These are phyloP conservation scores for Batillaria attramentaria DNA, from an alignment of 1,140 invertebrate genomes.

Conservation along the genomic window DNA sequence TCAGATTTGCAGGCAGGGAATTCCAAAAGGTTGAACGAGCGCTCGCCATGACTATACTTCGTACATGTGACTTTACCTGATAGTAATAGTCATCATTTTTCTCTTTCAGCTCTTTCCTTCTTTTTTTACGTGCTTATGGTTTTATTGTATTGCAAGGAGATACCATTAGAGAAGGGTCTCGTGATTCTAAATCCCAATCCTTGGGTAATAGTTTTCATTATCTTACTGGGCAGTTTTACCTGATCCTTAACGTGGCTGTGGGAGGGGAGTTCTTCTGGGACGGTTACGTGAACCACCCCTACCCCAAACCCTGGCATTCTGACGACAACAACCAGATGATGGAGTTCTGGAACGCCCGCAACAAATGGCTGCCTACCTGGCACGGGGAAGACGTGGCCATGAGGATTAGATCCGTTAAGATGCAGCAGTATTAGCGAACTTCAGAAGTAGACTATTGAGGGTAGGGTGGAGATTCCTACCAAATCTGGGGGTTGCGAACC, in stretches of 20 bases:
- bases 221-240: conserved; percentile 32
- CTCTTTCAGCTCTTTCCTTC: no score
- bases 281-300: conserved; percentile 26
- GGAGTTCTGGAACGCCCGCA: conserved; percentile 39
- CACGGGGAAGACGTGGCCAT: conserved; percentile 44
- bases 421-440: no score
- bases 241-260: conserved; percentile 51
- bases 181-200: not conserved
- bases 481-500: no score
- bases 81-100: not conserved
- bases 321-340: conserved; percentile 24
- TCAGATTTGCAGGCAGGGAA: no score
- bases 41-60: not conserved
- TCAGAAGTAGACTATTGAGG: no score
- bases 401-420: conserved; percentile 42
- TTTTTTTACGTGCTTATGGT: no score
- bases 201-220: no score
- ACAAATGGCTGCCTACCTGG: conserved; percentile 42
- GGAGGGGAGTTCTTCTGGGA: conserved; percentile 43
- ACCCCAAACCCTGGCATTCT: conserved; percentile 34
- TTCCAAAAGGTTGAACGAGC: no score
- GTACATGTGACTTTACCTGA: not conserved
- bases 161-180: not conserved
- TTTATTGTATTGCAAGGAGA: not conserved
- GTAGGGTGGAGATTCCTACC: no score